Base-by-base conservation (phyloP, 2,113 vertebrate species). In the Hippopotamus amphibius region DNA sequence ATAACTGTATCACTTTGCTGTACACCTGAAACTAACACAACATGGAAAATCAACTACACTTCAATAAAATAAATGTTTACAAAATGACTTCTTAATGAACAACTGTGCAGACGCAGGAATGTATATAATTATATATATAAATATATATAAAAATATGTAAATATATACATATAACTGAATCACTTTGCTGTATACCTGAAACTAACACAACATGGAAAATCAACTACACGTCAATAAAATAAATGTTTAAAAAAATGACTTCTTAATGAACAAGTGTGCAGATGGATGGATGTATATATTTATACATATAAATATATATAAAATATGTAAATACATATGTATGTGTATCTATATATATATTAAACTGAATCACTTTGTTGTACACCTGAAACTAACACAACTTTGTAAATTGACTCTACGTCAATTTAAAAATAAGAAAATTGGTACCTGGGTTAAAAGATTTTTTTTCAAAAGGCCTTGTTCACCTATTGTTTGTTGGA, bases 401-500 rank as follows among this genome's bases (percentile, higher is more conserved):
- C 30, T 21, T 21, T 53, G 19, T 33, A 77, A 61, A 61, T 61
- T 22, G 21, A 57, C 28, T 21, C 1, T 6, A 17, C 28, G 50
- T 21, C 74, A 77, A 77, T 48, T 33, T 7, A 33, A 33, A 30
- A 33, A 11, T 6, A 2, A 2, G 5, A 53, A 53, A 33, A 3
- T 7, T 33, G 74, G 74, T 21, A 21, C 28, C 48, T 21, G 30
- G 28, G 50, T 53, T 77, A 53, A 33, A 53, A 77, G 28, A 53
- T 12, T 17, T 7, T 50, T 43, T 30, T 10, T 10, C 26, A 61
- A 17, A 30, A 76, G 26, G 48, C 26, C 0, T 1, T n/a, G 19
- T n/a, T 30, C 19, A 46, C 3, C 0, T 63, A 48, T 16, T 7
- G 2, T 0, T 8, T 46, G 28, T 66, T n/a, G 43, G 37, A 26